phyloP scores from a whole-genome alignment of 2,888 invertebrate species.

The Anthoptus insignis region DNA sequence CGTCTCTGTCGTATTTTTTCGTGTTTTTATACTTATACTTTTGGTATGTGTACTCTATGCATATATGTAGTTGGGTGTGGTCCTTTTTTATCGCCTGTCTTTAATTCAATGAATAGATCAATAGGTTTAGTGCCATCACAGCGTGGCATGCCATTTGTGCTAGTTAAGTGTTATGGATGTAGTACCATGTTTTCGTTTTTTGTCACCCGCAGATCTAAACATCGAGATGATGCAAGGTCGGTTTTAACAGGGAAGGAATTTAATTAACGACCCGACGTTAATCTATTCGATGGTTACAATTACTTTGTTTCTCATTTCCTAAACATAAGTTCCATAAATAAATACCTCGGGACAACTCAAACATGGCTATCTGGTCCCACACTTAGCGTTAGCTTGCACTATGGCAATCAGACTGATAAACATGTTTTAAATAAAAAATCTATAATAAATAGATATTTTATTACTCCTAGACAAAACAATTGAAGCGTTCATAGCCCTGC shows the following conservation, averaged over 20 bases:
- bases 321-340: too few species aligned
- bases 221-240: neutral
- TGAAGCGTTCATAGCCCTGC: too few species aligned
- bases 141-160: slow-evolving; percentile 60
- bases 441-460: too few species aligned
- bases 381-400: too few species aligned
- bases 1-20: neutral
- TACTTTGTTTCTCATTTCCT: neutral
- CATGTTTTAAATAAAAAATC: too few species aligned
- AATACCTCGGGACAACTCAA: too few species aligned
- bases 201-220: neutral
- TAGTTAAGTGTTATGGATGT: slow-evolving; percentile 55
- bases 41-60: neutral
- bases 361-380: too few species aligned
- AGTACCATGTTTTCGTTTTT: neutral
- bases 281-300: neutral
- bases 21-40: neutral
- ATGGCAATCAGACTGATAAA: too few species aligned
- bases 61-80: slow-evolving; percentile 69
- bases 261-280: slow-evolving; percentile 4
- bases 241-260: slow-evolving; percentile 16
- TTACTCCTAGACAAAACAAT: too few species aligned
- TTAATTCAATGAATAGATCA: slow-evolving; percentile 51
- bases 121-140: slow-evolving; percentile 64
- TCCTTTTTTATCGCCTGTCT: slow-evolving; percentile 71